Evolutionary conservation across 2,797 vertebrate species (phyloP).

Genomic region (Meriones psammophilus): DNA sequence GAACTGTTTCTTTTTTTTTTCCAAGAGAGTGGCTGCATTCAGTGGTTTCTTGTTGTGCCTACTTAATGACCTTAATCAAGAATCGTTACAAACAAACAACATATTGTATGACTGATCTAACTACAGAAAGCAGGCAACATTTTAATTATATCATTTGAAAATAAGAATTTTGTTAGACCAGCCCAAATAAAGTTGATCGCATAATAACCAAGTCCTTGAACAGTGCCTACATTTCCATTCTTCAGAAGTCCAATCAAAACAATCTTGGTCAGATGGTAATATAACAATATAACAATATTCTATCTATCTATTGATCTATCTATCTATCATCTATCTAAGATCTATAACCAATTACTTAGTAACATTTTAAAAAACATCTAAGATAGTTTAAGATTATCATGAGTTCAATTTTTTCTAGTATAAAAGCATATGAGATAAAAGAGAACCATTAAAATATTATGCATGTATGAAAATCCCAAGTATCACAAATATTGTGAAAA

Average conservation of each 20-base stretch:
- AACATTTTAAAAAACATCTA: neutral
- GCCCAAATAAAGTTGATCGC: neutral
- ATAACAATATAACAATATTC: neutral
- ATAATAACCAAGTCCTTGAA: neutral
- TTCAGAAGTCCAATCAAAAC: neutral
- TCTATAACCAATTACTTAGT: neutral
- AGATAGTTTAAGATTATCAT: neutral
- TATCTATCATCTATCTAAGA: neutral
- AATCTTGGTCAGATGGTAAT: neutral
- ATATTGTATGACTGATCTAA: neutral
- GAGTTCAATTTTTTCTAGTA: neutral
- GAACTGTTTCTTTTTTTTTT: neutral
- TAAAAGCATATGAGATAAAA: neutral
- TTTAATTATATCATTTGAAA: neutral
- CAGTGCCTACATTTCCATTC: neutral
- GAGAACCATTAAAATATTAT: neutral
- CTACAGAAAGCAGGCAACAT: neutral
- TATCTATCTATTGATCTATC: too few species aligned
- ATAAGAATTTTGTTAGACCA: neutral
- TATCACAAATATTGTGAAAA: neutral
- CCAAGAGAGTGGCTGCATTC: neutral
- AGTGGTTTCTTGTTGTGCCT: neutral
- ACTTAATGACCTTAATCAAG: neutral
- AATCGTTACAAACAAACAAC: neutral
- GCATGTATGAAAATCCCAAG: too few species aligned